Evolutionary conservation across 2,888 invertebrate species (phyloP), one percentile per base, ranked within the genome.

Genomic region (Trissoscelio sp.): DNA sequence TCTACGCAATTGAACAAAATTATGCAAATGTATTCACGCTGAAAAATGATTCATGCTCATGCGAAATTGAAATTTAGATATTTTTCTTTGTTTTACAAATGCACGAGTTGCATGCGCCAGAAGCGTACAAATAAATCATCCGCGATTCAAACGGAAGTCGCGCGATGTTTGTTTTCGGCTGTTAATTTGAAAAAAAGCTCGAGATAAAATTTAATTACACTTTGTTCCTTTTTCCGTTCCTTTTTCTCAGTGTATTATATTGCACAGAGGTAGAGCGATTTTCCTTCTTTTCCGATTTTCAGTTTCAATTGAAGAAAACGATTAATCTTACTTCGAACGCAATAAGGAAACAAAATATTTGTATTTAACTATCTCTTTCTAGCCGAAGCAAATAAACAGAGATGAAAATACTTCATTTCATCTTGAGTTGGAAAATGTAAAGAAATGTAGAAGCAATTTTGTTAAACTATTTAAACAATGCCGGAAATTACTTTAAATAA

Each of bases 41-140:
- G 79, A 79, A 72, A 66, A 79, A 79, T 79, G 55, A 79, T 58
- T 44, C 72, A 57, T 24, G 72, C 69, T 72, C 79, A 72, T 78
- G 78, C 78, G 44, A 78, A 62, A 70, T 64, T 62, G 62, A 78
- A 62, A 70, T 78, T 78, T 78, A 78, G 70, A 78, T 78, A 72
- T 37, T 72, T 78, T 70, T 48, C 57, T 53, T 78, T 22, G 77
- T 57, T 60, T 48, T 62, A 51, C 66, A 79, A 79, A 79, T 72
- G 66, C 9, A n/a, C 70, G 5, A 39, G 16, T 78, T 72, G 78
- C 78, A 78, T 72, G 78, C 11, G 51, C 66, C n/a, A 20, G 18
- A 37, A 28, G 20, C 51, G 20, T 42, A 42, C 34, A 3, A 14
- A 31, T 62, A 53, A 74, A 74, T 74, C 37, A 66, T 20, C 12